Percentiles rank a stretch among this genome's conserved stretches.
phyloP scores from a whole-genome alignment of 2,113 vertebrate genomes.

The Cyanoramphus novaezelandiae region DNA sequence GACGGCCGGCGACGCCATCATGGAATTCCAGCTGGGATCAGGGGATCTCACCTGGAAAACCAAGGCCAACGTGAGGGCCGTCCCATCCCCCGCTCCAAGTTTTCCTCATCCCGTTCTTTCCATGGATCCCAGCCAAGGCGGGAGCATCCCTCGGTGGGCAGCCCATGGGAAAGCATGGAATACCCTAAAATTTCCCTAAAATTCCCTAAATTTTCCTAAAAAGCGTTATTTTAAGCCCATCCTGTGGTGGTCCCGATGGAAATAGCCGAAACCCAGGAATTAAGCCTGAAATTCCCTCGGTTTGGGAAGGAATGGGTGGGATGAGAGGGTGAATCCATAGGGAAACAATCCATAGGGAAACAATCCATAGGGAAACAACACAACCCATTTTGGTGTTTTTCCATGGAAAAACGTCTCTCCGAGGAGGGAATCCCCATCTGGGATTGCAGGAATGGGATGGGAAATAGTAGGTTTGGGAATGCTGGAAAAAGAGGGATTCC shows the following conservation, averaged over 20 bases:
- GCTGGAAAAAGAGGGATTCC: neutral
- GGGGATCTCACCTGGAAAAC: neutral
- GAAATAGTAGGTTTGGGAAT: fast-evolving
- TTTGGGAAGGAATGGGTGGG: neutral
- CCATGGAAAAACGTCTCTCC: neutral
- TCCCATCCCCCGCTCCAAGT: too few relatives aligned
- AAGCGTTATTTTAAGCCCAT: too few relatives aligned
- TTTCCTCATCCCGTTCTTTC: fast-evolving
- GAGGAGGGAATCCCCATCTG: neutral
- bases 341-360: too few relatives aligned
- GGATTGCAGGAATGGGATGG: neutral
- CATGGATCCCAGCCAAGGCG: neutral
- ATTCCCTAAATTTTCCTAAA: too few relatives aligned
- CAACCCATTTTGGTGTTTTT: neutral
- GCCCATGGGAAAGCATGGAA: neutral
- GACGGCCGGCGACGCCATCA: constrained; percentile 86
- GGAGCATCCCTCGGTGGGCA: fast-evolving
- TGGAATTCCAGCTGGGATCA: neutral
- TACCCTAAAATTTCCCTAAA: neutral
- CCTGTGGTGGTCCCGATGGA: too few relatives aligned
- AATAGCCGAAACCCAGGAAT: neutral
- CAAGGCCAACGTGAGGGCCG: fast-evolving
- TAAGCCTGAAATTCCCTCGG: fast-evolving
- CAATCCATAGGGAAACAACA: too few relatives aligned
- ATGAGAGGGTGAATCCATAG: neutral